These are phyloP conservation scores for Platysternon megacephalum DNA, from an alignment of 2,113 vertebrate genomes.

Conservation along the genomic window DNA sequence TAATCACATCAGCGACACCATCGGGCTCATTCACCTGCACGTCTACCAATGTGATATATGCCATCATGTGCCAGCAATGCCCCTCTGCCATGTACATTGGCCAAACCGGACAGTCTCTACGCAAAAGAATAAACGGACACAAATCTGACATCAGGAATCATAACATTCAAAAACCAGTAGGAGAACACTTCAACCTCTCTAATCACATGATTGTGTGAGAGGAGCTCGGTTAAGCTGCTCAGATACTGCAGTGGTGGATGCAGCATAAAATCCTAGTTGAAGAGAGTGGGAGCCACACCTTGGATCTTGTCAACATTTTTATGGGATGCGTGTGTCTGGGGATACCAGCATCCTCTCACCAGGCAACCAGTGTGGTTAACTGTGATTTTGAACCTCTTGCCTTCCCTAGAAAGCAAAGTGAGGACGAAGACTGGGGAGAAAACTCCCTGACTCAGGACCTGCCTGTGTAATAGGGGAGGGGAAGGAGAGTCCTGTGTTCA, in stretches of 20 bases:
- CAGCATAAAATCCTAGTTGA: rapidly evolving
- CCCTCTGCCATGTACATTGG: no score
- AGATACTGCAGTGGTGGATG: not conserved
- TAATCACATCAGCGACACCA: no score
- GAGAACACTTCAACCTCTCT: no score
- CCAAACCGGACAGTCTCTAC: no score
- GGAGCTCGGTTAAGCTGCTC: not conserved
- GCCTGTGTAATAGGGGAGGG: not conserved
- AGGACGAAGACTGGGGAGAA: rapidly evolving
- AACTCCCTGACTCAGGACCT: not conserved
- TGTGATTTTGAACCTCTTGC: not conserved
- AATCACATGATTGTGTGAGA: not conserved
- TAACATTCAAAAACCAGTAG: no score
- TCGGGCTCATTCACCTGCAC: no score
- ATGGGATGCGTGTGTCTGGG: rapidly evolving
- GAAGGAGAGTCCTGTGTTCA: not conserved
- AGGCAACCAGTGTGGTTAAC: not conserved
- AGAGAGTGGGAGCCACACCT: not conserved
- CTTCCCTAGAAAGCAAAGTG: not conserved
- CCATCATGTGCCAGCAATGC: no score
- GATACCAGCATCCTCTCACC: not conserved
- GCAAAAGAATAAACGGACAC: no score
- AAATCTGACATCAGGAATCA: no score
- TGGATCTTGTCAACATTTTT: not conserved
- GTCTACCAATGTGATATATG: no score